Evolutionary conservation across 1,140 invertebrate genomes (phyloP).

Genomic region (Lineus longissimus): DNA sequence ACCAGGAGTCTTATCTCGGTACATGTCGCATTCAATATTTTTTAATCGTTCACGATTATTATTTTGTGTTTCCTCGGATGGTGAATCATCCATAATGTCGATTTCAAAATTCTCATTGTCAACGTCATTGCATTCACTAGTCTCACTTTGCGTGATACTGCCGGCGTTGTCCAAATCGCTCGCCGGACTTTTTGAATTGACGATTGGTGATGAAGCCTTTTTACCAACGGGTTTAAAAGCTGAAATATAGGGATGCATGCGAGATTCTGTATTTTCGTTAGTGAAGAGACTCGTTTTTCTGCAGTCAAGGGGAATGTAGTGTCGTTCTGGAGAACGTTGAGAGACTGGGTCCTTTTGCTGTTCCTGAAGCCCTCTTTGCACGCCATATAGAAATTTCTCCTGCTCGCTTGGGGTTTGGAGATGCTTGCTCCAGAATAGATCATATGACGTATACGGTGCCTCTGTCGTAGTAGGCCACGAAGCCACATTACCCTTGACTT

Average conservation of each 20-base stretch:
- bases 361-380: neutral
- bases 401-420: neutral
- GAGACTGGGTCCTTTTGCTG: neutral
- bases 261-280: neutral
- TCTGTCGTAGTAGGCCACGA: neutral
- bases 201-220: neutral
- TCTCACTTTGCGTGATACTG: neutral
- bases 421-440: neutral
- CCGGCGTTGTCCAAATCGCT: neutral
- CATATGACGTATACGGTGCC: neutral
- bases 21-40: neutral
- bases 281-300: neutral
- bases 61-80: neutral
- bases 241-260: neutral
- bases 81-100: neutral
- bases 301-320: neutral
- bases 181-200: neutral
- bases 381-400: neutral
- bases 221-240: neutral
- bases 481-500: neutral
- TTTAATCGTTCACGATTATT: neutral
- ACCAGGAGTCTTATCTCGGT: no score
- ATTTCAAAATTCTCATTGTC: neutral
- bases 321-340: neutral
- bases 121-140: neutral